These are phyloP conservation scores for Corythucha ciliata DNA, from an alignment of 2,888 invertebrate species.

Conservation along the genomic window DNA sequence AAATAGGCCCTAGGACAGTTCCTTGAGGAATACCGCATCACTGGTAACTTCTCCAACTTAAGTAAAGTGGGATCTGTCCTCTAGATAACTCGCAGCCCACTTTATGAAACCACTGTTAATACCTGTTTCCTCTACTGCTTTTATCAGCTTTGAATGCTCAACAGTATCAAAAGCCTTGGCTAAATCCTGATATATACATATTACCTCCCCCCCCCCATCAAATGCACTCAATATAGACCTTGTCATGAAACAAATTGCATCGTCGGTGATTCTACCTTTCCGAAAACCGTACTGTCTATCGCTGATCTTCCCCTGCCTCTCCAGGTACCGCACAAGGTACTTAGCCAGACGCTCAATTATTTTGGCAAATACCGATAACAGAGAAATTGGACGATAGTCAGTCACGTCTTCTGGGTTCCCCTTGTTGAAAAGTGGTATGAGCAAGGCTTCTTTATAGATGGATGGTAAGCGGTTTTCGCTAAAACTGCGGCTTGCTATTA, in stretches of 20 bases:
- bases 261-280: not conserved
- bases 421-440: slow-evolving; percentile 7
- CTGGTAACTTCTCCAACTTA: too few relatives aligned
- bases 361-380: slow-evolving; percentile 8
- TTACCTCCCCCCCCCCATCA: not conserved
- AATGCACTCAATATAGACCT: not conserved
- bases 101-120: not conserved
- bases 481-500: slow-evolving; percentile 1
- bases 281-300: slow-evolving; percentile 10
- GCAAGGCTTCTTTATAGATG: not conserved
- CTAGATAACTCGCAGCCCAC: not conserved
- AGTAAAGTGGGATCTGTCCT: not conserved
- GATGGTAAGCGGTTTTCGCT: not conserved
- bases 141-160: not conserved
- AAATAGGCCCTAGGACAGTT: not conserved
- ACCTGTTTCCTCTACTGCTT: not conserved
- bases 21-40: too few relatives aligned
- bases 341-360: slow-evolving; percentile 8
- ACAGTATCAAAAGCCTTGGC: too few relatives aligned
- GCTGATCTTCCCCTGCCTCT: not conserved
- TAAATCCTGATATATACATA: not conserved
- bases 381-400: slow-evolving; percentile 13
- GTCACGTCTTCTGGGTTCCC: slow-evolving; percentile 6
- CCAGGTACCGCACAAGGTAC: not conserved
- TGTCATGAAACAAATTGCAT: too few relatives aligned